Conservation (phyloP, 35 echinoderm and acorn worm genomes). For the Acanthaster planci region DNA sequence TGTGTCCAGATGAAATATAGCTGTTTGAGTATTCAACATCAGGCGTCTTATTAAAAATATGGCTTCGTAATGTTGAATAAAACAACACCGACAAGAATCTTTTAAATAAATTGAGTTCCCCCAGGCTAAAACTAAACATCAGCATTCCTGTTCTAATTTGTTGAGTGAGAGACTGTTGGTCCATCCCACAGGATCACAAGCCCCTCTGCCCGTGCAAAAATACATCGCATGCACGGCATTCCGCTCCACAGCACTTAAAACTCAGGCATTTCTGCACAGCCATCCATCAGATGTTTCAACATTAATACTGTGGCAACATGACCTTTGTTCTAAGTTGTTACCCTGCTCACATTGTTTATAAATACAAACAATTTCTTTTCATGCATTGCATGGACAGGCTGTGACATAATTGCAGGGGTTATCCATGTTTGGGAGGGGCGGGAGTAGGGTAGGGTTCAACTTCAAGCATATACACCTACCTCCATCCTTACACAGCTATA, state of each 20-base stretch:
- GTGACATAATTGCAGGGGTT: too few relatives aligned
- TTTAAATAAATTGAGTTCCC: background rate
- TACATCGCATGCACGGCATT: background rate
- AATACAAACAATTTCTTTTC: too few relatives aligned
- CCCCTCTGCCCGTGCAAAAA: background rate
- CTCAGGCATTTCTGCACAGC: background rate
- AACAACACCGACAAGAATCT: background rate
- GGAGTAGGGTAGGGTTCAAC: too few relatives aligned
- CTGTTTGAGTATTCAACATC: background rate
- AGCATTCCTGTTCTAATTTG: conserved; percentile 18
- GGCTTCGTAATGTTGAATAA: background rate
- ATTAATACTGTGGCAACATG: background rate
- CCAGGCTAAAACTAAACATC: background rate
- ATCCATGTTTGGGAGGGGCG: too few relatives aligned
- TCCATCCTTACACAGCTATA: too few relatives aligned
- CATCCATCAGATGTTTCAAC: background rate
- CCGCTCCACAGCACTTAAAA: background rate
- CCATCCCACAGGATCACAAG: background rate
- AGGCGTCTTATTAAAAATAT: too few relatives aligned
- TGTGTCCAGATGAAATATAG: background rate
- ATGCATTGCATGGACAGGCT: too few relatives aligned
- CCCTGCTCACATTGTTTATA: background rate
- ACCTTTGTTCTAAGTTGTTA: background rate
- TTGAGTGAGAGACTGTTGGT: conserved; percentile 9
- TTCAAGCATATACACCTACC: too few relatives aligned